Conservation (phyloP, 2,797 vertebrate species). For the Tangara arthus region DNA sequence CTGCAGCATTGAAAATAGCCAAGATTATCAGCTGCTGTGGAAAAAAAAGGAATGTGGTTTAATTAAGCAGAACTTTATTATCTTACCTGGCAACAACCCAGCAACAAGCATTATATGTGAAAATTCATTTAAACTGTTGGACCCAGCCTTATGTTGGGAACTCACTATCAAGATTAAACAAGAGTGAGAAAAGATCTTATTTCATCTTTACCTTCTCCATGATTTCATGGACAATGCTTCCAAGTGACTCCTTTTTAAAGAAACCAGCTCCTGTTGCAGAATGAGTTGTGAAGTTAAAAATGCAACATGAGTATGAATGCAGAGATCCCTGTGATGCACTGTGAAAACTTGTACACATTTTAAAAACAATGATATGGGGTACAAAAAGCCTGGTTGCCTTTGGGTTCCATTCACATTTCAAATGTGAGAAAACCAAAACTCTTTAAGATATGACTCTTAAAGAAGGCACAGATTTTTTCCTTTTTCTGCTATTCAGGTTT, state of each 20-base stretch:
- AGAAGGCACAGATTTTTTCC: neutral
- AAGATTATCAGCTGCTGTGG: neutral
- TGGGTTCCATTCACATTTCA: neutral
- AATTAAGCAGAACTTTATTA: slow-evolving; percentile 32
- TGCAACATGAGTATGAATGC: neutral
- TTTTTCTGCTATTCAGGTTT: neutral
- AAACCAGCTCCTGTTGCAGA: neutral
- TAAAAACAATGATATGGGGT: neutral
- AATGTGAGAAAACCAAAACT: neutral
- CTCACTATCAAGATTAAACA: neutral
- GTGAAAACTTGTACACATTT: neutral
- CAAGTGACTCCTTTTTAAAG: neutral
- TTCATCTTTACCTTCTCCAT: neutral
- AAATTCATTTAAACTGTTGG: neutral
- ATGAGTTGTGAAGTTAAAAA: neutral
- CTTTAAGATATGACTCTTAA: neutral
- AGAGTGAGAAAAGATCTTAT: neutral
- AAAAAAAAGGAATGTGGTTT: neutral
- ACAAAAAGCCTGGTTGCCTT: neutral
- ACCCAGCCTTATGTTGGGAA: neutral
- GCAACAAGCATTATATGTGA: neutral
- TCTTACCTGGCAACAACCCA: neutral
- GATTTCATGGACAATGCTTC: neutral
- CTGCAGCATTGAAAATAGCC: neutral
- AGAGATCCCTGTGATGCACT: neutral